These are phyloP conservation scores for Aethes cnicana DNA, from an alignment of 2,888 invertebrate species.

Conservation along the genomic window DNA sequence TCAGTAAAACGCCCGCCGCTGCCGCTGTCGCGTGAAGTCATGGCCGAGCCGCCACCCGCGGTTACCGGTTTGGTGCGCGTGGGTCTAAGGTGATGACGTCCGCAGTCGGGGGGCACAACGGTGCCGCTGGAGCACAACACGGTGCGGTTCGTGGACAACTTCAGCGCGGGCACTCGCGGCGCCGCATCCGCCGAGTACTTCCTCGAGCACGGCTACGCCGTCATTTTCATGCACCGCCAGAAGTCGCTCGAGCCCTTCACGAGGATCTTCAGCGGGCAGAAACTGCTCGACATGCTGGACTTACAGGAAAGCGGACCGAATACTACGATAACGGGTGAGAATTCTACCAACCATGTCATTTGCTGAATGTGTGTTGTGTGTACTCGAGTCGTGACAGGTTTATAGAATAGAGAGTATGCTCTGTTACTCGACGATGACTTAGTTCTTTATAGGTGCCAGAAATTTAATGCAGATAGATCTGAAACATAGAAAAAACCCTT, in stretches of 20 bases:
- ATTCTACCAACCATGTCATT: neutral
- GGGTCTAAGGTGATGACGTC: too few relatives aligned
- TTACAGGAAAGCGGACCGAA: slow-evolving; percentile 84
- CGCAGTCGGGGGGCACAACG: slow-evolving; percentile 97
- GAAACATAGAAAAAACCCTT: too few relatives aligned
- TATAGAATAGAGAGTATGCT: too few relatives aligned
- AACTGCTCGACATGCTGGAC: slow-evolving; percentile 90
- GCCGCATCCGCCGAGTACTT: slow-evolving; percentile 98
- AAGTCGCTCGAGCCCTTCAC: slow-evolving; percentile 96
- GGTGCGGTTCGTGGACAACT: slow-evolving; percentile 99
- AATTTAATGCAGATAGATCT: too few relatives aligned
- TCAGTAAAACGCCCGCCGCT: too few relatives aligned
- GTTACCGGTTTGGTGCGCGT: too few relatives aligned
- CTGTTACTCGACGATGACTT: too few relatives aligned
- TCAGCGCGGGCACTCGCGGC: slow-evolving; percentile 97
- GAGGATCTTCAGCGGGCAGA: slow-evolving; percentile 91
- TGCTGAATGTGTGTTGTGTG: neutral
- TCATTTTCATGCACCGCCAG: slow-evolving; percentile 95
- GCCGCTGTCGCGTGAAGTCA: too few relatives aligned
- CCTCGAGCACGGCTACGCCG: slow-evolving; percentile 90
- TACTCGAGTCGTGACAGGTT: too few relatives aligned
- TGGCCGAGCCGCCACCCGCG: too few relatives aligned
- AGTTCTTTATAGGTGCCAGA: too few relatives aligned
- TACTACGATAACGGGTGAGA: slow-evolving; percentile 84
- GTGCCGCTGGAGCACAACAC: slow-evolving; percentile 98